Evolutionary conservation across 2,888 invertebrate species (phyloP), one percentile per base, ranked within the genome.

Genomic region (Prostheceraeus crozeri): DNA sequence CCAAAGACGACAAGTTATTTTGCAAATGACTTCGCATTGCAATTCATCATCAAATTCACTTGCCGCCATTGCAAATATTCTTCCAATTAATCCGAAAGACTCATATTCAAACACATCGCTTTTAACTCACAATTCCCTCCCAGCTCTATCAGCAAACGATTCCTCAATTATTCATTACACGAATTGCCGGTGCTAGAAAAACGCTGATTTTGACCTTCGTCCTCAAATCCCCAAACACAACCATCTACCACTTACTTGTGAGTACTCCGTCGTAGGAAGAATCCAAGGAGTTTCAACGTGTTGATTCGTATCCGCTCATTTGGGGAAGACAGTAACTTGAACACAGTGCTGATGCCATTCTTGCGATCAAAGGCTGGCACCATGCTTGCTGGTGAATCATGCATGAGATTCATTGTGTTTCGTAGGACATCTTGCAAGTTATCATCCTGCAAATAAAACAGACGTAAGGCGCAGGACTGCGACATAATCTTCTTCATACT

Each of bases 331-430:
- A 99, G 80, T 60, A 99, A 81, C 77, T 98, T 98, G 81, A 96
- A 98, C 69, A 98, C 89, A 60, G 90, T 89, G 71, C 93, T 76
- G 57, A 96, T 87, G 62, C 96, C 98, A 69, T 89, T 87, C 70
- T 96, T 98, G 64, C 87, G 85, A 79, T 98, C 96, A 78, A 98
- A 98, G 57, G 93, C 91, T 35, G 98, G 98, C 67, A 98, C 94
- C 89, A 96, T 90, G 1, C 93, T 91, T 67, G 93, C 88, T 1
- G 98, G 98, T 76, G 96, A 93, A 76, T 98, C 96, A 6, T 91
- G 89, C 88, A 98, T 91, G 67, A 98, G 80, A 1, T 89, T 87
- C 75, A 96, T 94, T 68, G 93, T 80, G 85, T 94, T 88, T 81
- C 93, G 89, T 65, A 98, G 81, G 3, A 99, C 94, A 75, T 99